Evolutionary conservation across 2,113 vertebrate genomes (phyloP).

Genomic region (Symphodus melops): DNA sequence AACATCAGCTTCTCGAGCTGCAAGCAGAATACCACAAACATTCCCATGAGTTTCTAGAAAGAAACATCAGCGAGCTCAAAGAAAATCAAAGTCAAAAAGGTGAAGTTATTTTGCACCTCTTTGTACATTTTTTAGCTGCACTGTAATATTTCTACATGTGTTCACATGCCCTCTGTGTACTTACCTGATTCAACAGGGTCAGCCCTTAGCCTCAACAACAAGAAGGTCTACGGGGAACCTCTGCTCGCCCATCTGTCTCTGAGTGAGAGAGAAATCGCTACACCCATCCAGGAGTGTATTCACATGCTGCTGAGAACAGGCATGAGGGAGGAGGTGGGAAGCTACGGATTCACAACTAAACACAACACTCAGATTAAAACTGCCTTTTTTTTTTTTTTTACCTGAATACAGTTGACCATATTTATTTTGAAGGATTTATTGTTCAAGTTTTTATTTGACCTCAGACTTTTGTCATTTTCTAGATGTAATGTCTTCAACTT

Average conservation of each 20-base stretch:
- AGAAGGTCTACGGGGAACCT: conserved; percentile 88
- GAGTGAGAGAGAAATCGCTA: conserved; percentile 87
- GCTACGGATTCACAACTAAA: background rate
- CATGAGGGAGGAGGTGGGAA: conserved; percentile 91
- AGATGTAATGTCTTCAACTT: no score
- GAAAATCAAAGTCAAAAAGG: conserved; percentile 87
- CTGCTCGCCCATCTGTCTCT: conserved; percentile 86
- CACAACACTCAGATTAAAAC: background rate
- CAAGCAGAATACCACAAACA: conserved; percentile 92
- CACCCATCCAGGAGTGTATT: conserved; percentile 94
- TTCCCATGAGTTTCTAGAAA: conserved; percentile 88
- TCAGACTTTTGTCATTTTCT: no score
- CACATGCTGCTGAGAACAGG: conserved; percentile 89
- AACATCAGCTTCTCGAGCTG: conserved; percentile 90
- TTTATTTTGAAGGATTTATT: no score
- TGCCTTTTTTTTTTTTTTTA: no score
- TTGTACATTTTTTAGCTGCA: background rate
- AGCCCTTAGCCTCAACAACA: conserved; percentile 28
- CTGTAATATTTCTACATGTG: background rate
- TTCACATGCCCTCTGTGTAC: conserved; percentile 1
- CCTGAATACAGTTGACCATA: no score
- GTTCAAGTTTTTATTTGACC: no score
- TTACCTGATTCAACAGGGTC: conserved; percentile 54
- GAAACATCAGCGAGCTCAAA: conserved; percentile 88
- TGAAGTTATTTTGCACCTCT: conserved; percentile 44